Evolutionary conservation across 2,888 invertebrate species (phyloP), one percentile per base, ranked within the genome.

Genomic region (Gymnoscelis rufifasciata): DNA sequence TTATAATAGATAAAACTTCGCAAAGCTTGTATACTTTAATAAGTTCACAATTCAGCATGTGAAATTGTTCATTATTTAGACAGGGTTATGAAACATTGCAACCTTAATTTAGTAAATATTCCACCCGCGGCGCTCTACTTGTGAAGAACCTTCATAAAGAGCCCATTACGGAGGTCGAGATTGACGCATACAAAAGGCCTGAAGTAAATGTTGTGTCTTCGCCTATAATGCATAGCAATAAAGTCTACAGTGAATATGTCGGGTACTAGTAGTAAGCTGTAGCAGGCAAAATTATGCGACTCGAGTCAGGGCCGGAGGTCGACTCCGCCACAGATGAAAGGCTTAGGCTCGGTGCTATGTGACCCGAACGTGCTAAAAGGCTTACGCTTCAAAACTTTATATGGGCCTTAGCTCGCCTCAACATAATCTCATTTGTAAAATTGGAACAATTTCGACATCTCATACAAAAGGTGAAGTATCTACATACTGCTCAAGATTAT

Each of bases 271-370:
- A 40, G 51, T 48, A 45, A 51, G 52, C 53, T 57, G 52, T 57
- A 54, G 54, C 56, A 60, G 57, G 56, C 56, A 60, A 71, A 72
- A 74, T 75, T 69, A 75, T 71, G 64, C 65, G 66, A 66, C 62
- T 56, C 54, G 56, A 62, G 53, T 64, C 62, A 56, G 55, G 57
- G 19, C 19, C 19, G 19, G 19, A 19, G 55, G 58, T 54, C 56
- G 52, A 47, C 52, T 57, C 57, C 54, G 43, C 56, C 52, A 48
- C 62, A 69, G 68, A 74, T 73, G 68, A 74, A 75, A 74, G 71
- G 69, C 68, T 73, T 74, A 68, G n/a, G n/a, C n/a, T n/a, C n/a
- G n/a, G n/a, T n/a, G n/a, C 67, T 67, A 66, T 60, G 60, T 59
- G 57, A 54, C 56, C 44, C 59, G 56, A 60, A 63, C 65, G 59